phyloP scores from a whole-genome alignment of 1,140 invertebrate genomes.

The Drosophila funebris region DNA sequence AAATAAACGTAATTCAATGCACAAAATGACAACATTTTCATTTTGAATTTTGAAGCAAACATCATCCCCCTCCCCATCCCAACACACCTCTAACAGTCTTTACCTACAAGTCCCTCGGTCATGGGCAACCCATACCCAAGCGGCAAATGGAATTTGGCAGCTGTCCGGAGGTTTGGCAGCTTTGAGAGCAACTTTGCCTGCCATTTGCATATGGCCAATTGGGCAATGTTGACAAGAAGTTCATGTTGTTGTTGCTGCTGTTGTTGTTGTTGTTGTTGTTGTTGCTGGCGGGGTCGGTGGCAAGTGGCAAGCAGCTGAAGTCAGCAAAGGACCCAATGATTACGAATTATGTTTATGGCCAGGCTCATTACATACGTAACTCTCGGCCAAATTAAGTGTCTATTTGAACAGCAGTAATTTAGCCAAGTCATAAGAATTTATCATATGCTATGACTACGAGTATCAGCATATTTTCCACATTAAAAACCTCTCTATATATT shows the following conservation, averaged over 20 bases:
- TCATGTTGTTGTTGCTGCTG: conserved; percentile 9
- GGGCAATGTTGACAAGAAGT: conserved; percentile 65
- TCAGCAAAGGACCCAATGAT: conserved; percentile 53
- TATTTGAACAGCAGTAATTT: conserved; percentile 33
- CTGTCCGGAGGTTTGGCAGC: conserved; percentile 39
- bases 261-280: neutral
- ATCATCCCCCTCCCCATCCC: neutral
- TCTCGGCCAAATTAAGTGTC: conserved; percentile 42
- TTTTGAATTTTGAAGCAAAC: conserved; percentile 54
- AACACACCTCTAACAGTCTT: no score
- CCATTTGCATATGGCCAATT: conserved; percentile 77
- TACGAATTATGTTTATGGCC: conserved; percentile 52
- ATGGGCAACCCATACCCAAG: neutral
- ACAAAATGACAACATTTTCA: conserved; percentile 76
- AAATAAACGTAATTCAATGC: conserved; percentile 80
- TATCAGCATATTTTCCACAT: conserved; percentile 5
- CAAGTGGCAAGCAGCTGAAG: conserved; percentile 30
- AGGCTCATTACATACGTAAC: conserved; percentile 34
- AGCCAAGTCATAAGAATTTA: conserved; percentile 25
- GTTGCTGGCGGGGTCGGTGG: neutral
- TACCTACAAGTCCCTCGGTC: no score
- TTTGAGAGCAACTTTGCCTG: conserved; percentile 50
- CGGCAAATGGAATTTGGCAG: conserved; percentile 41
- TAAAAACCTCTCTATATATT: no score
- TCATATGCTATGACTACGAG: conserved; percentile 12